Conservation (phyloP, 2,113 vertebrate species). For the Oryctolagus cuniculus region mOryCun1.1 NC_091440.1:8944001-8944500, state of each 20-base stretch:
- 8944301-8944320: not conserved
- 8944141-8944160: not conserved
- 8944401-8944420: not conserved
- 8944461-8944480: not conserved
- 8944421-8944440: not conserved
- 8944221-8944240: not conserved
- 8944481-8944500: not conserved
- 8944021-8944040: not conserved
- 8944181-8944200: not conserved
- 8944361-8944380: accelerated
- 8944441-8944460: not conserved
- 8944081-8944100: not conserved
- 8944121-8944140: not conserved
- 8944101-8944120: not conserved
- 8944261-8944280: not conserved
- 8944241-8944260: not conserved
- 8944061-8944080: not conserved
- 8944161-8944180: not conserved
- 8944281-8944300: not conserved
- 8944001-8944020: conserved; percentile 41
- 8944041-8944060: not conserved
- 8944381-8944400: accelerated
- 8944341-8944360: accelerated
- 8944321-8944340: not conserved
- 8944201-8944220: accelerated